phyloP scores from a whole-genome alignment of 1,140 invertebrate genomes.

The Capitella teleta region DNA sequence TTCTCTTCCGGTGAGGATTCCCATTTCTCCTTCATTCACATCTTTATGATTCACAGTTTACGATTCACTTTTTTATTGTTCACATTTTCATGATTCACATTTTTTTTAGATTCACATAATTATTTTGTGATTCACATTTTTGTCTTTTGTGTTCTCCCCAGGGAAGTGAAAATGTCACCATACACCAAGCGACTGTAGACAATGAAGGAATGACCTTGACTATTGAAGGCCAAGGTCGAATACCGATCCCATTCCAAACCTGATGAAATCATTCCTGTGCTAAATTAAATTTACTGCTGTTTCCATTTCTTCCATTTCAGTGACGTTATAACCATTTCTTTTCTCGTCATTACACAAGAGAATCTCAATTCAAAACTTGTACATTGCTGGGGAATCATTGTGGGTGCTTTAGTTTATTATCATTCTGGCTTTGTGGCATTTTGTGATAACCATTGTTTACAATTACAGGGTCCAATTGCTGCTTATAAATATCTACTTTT shows the following conservation, averaged over 20 bases:
- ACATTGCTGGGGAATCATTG: too few relatives aligned
- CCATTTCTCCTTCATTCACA: neutral
- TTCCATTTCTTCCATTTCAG: too few relatives aligned
- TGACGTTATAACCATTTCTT: too few relatives aligned
- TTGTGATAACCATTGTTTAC: too few relatives aligned
- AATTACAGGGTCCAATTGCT: too few relatives aligned
- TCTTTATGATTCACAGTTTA: neutral
- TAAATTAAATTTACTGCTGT: too few relatives aligned
- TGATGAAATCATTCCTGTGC: too few relatives aligned
- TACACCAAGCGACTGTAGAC: slow-evolving; percentile 5
- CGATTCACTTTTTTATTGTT: neutral
- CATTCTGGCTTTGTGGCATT: too few relatives aligned
- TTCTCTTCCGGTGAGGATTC: slow-evolving; percentile 7
- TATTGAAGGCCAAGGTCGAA: slow-evolving; percentile 7
- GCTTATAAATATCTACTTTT: too few relatives aligned
- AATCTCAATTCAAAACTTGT: too few relatives aligned
- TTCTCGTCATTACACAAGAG: too few relatives aligned
- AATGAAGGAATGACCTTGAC: neutral
- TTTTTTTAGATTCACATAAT: neutral
- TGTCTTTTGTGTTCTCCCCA: neutral
- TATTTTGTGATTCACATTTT: neutral
- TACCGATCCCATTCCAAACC: neutral
- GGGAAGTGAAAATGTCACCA: neutral
- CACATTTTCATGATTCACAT: neutral
- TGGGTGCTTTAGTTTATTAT: too few relatives aligned